These are phyloP conservation scores for Connochaetes taurinus DNA, from an alignment of 2,113 vertebrate genomes.

Conservation along the genomic window DNA sequence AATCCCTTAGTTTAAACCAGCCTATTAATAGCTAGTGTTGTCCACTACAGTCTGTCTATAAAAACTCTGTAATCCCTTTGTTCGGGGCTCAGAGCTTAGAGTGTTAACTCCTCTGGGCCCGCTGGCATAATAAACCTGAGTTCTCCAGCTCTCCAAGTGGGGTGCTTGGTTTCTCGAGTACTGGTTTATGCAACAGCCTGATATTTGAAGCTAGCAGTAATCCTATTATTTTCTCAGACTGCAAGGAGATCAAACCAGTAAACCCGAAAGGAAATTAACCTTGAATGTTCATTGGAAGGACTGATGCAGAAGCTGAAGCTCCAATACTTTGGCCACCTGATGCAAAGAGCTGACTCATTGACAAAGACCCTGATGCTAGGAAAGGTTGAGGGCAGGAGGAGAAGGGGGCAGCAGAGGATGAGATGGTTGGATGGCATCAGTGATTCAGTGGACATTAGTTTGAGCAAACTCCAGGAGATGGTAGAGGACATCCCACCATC, in stretches of 20 bases:
- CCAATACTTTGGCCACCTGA: background rate
- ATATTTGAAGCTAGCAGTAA: background rate
- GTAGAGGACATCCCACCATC: background rate
- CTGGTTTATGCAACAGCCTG: background rate
- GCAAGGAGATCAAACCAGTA: background rate
- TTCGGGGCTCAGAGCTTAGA: background rate
- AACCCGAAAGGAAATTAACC: background rate
- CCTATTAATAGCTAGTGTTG: background rate
- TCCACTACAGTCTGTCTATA: background rate
- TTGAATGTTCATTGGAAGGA: background rate
- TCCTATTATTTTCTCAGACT: background rate
- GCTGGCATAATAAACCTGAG: background rate
- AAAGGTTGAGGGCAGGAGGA: background rate
- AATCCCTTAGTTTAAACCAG: background rate
- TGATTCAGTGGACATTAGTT: background rate
- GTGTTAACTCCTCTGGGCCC: background rate
- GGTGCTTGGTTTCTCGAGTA: background rate
- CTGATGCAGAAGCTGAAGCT: background rate
- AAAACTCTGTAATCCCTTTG: background rate
- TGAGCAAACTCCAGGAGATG: background rate
- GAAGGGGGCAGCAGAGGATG: background rate
- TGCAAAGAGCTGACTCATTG: background rate
- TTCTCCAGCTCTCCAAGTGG: background rate
- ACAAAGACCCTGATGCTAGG: background rate
- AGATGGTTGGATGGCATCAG: background rate